These are phyloP conservation scores for Stenchaetothrips biformis DNA, from an alignment of 2,888 invertebrate species.

Conservation along the genomic window DNA sequence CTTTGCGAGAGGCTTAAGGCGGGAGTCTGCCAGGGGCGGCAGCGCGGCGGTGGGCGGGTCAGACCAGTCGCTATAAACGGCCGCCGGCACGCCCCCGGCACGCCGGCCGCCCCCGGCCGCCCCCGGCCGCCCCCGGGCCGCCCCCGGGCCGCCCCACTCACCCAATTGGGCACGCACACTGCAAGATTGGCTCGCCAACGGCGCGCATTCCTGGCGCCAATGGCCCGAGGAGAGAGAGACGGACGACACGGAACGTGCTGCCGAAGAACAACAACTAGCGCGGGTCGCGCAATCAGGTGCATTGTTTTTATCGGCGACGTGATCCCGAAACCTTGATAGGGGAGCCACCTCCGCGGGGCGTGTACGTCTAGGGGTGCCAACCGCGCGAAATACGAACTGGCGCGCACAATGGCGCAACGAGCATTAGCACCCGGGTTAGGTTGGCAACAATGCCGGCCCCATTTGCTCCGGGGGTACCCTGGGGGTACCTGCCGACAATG, in stretches of 20 bases:
- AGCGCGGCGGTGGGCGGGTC: neutral
- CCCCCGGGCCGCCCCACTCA: neutral
- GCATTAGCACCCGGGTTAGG: too few species aligned
- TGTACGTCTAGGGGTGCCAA: too few species aligned
- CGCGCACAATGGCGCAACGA: too few species aligned
- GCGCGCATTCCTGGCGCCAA: neutral
- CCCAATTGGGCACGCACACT: conserved; percentile 4
- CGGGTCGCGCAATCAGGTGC: too few species aligned
- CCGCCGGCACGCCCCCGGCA: neutral
- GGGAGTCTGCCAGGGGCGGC: neutral
- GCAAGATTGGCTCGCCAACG: neutral
- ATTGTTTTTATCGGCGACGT: too few species aligned
- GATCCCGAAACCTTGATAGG: too few species aligned
- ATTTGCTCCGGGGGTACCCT: too few species aligned
- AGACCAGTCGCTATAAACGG: neutral
- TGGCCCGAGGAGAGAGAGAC: neutral
- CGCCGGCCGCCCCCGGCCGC: neutral
- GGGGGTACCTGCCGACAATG: too few species aligned
- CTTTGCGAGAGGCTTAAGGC: neutral
- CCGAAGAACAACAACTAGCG: too few species aligned
- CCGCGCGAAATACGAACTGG: too few species aligned
- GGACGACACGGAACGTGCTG: neutral
- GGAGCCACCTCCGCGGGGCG: too few species aligned
- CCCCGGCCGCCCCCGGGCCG: neutral
- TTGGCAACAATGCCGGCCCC: too few species aligned